Evolutionary conservation across 2,888 invertebrate genomes (phyloP).

Genomic region (Rhorus exstirpatorius): DNA sequence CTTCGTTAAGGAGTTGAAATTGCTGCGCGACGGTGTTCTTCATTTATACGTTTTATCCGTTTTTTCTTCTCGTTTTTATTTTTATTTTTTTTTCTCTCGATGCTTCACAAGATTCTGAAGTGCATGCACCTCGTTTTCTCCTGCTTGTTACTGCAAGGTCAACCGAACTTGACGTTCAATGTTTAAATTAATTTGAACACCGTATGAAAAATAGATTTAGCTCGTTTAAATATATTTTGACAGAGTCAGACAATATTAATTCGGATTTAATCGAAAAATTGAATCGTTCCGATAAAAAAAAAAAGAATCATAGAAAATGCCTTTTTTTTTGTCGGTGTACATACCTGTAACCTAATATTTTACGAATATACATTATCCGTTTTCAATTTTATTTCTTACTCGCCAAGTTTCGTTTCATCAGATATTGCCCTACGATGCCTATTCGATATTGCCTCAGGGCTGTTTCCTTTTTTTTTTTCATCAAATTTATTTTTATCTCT

Average conservation of each 20-base stretch:
- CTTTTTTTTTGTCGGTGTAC: neutral
- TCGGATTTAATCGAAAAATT: neutral
- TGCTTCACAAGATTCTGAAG: conserved; percentile 52
- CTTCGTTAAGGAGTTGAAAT: conserved; percentile 69
- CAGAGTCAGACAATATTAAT: neutral
- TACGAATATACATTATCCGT: neutral
- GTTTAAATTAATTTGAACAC: conserved; percentile 18
- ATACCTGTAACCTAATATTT: neutral
- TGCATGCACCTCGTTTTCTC: conserved; percentile 28
- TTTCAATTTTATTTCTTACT: neutral
- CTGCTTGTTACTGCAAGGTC: conserved; percentile 31
- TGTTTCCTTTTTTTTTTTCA: conserved; percentile 1
- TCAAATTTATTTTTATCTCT: conserved; percentile 45
- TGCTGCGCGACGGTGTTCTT: conserved; percentile 38
- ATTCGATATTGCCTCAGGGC: neutral
- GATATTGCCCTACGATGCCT: neutral
- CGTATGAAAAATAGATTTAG: neutral
- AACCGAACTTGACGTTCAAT: neutral
- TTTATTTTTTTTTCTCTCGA: conserved; percentile 11
- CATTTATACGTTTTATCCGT: conserved; percentile 22
- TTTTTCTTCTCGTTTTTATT: conserved; percentile 33
- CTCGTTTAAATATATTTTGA: conserved; percentile 1
- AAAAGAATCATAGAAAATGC: neutral
- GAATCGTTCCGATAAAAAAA: neutral
- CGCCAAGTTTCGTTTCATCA: neutral